Conservation (phyloP, 2,797 vertebrate genomes). For the Hypotaenidia philippensis region DNA sequence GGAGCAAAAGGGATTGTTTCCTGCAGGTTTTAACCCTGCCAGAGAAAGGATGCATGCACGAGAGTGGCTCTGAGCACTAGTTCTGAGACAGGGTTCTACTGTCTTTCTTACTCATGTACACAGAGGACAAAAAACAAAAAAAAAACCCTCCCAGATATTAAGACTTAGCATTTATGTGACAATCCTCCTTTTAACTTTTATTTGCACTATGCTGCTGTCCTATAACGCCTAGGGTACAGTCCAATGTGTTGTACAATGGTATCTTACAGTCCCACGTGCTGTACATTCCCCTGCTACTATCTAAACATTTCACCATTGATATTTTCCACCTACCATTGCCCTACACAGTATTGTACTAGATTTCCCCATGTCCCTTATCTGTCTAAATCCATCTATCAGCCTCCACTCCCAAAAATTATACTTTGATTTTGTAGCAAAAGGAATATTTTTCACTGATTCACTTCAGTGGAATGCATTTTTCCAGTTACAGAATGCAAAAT, state of each 20-base stretch:
- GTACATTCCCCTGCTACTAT: neutral
- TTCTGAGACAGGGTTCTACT: neutral
- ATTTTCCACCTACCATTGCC: neutral
- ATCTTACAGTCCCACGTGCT: neutral
- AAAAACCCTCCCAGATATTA: neutral
- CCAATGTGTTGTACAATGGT: neutral
- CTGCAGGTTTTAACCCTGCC: neutral
- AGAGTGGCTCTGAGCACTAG: neutral
- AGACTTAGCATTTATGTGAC: neutral
- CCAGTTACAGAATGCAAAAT: neutral
- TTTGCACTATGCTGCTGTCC: neutral
- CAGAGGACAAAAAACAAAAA: neutral
- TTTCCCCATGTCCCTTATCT: neutral
- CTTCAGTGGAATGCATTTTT: constrained; percentile 6
- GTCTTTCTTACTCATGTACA: neutral
- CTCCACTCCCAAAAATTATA: neutral
- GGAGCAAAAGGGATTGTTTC: neutral
- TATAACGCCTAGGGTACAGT: neutral
- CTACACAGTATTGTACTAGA: neutral
- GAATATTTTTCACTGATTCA: neutral
- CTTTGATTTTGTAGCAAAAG: neutral
- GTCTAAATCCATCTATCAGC: neutral
- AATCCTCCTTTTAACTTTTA: neutral
- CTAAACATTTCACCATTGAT: neutral
- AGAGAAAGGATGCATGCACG: neutral